phyloP scores from a whole-genome alignment of 2,888 invertebrate species.

The Aelia acuminata region DNA sequence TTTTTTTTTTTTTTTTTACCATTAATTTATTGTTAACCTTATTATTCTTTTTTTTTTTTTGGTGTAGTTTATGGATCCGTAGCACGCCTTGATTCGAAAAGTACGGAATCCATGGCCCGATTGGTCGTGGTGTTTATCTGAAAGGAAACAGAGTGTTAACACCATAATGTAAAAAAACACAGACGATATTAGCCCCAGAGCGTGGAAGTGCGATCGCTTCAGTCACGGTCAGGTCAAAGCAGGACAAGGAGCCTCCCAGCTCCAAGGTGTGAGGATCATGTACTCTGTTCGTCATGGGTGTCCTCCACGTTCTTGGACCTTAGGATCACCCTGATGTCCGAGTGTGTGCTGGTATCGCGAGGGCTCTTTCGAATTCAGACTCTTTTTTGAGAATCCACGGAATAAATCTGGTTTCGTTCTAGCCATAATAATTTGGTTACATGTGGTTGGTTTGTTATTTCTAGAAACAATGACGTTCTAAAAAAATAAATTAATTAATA shows the following conservation, averaged over 20 bases:
- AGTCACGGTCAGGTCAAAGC: slow-evolving; percentile 3
- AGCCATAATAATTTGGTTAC: no score
- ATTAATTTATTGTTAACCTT: no score
- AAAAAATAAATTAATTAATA: no score
- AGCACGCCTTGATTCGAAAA: background rate
- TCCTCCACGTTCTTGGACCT: background rate
- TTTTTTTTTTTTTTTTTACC: no score
- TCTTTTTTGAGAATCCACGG: no score
- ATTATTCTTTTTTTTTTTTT: no score
- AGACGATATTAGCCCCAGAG: background rate
- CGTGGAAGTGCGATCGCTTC: slow-evolving; percentile 4
- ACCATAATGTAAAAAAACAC: background rate
- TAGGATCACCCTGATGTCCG: background rate
- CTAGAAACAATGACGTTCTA: no score
- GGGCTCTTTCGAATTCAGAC: no score
- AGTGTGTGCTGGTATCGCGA: background rate
- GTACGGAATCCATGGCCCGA: background rate
- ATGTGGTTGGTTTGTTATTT: no score
- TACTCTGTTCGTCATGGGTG: background rate
- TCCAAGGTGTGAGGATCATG: background rate
- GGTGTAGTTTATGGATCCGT: background rate
- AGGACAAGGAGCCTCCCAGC: background rate
- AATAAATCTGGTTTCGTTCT: no score
- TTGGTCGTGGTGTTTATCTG: background rate
- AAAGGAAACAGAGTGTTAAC: background rate